Evolutionary conservation across 64 coral and sea anemone genomes (phyloP), one percentile per base, ranked within the genome.

Genomic region (Acropora tenuis): DNA sequence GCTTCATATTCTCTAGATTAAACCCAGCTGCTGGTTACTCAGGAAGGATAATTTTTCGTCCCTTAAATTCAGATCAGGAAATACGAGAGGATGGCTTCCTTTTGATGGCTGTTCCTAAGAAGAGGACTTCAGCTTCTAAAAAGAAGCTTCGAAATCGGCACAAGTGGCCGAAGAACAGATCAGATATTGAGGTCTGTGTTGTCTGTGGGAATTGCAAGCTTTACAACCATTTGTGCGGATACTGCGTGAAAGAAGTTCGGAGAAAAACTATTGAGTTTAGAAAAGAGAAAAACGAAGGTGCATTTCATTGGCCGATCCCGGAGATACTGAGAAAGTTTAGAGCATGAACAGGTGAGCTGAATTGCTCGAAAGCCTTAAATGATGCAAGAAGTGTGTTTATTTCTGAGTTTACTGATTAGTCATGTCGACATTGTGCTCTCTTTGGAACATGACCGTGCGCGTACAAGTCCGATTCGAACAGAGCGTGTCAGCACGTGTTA

Each of bases 151-250:
- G 97, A 94, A 84, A 96, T 77, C 94, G 92, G 9, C 94, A 95
- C 69, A 99, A 96, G 68, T 95, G 91, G 91, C 94, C 95, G 12
- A 99, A 96, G 61, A 99, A 99, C 18, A 93, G 97, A 89, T 93
- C 91, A 11, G 97, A 99, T 44, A 99, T 99, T 53, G 94, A 99
- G 49, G 75, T 76, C 12, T 99, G 97, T 96, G 94, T 76, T 46
- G 94, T 96, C 45, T 99, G 97, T 86, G 91, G 97, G 11, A 99
- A 88, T 49, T 74, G 83, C 68, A 99, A 99, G 88, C 49, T 99
- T 41, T 75, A 88, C n/a, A 89, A 89, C 75, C 94, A 99, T 88
- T 88, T 99, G 59, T 99, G 97, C 92, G 97, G 97, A 19, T 61
- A 93, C 55, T 99, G 97, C 77, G 84, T 96, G 77, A 80, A 86